Evolutionary conservation across 2,797 vertebrate species (phyloP).

Genomic region (Sebastes itinus): DNA sequence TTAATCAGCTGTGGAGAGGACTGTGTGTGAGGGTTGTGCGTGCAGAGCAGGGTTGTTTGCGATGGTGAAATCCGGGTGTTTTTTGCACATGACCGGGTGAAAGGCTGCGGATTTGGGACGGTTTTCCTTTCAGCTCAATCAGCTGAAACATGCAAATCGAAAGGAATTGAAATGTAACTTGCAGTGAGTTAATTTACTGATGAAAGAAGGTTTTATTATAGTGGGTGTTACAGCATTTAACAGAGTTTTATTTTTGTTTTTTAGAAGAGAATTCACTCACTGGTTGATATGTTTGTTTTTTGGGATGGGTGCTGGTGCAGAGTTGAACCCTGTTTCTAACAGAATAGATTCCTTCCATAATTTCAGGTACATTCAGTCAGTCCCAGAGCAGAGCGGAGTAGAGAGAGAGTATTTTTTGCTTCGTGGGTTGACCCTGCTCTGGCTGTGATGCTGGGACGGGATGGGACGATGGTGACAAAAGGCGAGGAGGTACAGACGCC

Average conservation of each 20-base stretch:
- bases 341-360: slow-evolving; percentile 45
- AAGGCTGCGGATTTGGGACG: slow-evolving; percentile 4
- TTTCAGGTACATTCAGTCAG: slow-evolving; percentile 65
- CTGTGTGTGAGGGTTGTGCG: background rate
- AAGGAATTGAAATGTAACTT: slow-evolving; percentile 24
- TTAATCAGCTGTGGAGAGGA: slow-evolving; percentile 3
- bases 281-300: background rate
- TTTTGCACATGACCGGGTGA: background rate
- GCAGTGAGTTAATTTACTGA: background rate
- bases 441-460: background rate
- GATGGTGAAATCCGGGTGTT: background rate
- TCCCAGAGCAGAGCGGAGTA: slow-evolving; percentile 1
- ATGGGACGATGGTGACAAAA: background rate
- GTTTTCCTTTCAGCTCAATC: slow-evolving; percentile 35
- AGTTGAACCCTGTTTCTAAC: slow-evolving; percentile 15
- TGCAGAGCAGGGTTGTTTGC: slow-evolving; percentile 2
- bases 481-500: slow-evolving; percentile 4
- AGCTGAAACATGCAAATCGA: slow-evolving; percentile 28
- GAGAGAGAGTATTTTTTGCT: background rate
- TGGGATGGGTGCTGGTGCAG: slow-evolving; percentile 7
- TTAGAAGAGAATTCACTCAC: slow-evolving; percentile 6
- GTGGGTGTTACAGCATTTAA: background rate
- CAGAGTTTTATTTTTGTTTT: slow-evolving; percentile 1
- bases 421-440: background rate
- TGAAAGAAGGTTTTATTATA: slow-evolving; percentile 16